Conservation (phyloP, 1,140 invertebrate species). For the Drosophila kanapiae region DNA sequence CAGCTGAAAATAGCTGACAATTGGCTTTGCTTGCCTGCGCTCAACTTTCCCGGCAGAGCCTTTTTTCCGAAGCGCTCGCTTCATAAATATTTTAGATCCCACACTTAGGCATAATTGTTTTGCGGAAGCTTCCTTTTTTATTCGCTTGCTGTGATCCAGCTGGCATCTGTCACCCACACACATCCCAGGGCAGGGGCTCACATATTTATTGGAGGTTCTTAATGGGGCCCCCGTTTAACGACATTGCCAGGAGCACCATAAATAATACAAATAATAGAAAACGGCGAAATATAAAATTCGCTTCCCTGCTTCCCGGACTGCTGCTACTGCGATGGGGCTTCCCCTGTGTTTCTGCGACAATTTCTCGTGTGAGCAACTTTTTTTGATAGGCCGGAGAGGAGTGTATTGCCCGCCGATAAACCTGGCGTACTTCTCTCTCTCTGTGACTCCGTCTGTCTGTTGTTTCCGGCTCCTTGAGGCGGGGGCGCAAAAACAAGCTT, state of each 20-base stretch:
- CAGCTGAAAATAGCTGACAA: constrained; percentile 34
- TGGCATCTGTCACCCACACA: constrained; percentile 65
- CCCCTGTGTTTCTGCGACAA: constrained; percentile 56
- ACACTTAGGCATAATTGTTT: constrained; percentile 81
- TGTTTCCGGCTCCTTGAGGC: constrained; percentile 9
- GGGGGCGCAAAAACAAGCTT: constrained; percentile 38
- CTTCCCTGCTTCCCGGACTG: constrained; percentile 24
- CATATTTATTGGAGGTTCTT: constrained; percentile 45
- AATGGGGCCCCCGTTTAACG: constrained; percentile 74
- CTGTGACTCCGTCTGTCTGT: constrained; percentile 14
- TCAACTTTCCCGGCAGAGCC: background rate
- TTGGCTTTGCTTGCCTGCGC: constrained; percentile 32
- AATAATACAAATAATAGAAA: constrained; percentile 81
- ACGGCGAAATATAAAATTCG: constrained; percentile 70
- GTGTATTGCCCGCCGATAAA: constrained; percentile 57
- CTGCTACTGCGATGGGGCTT: constrained; percentile 5
- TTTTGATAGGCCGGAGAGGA: constrained; percentile 63
- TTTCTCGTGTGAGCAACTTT: constrained; percentile 80
- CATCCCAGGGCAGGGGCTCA: background rate
- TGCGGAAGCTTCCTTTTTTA: constrained; percentile 43
- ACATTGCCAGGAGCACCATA: constrained; percentile 70
- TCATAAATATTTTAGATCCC: constrained; percentile 71
- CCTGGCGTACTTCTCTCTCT: constrained; percentile 27
- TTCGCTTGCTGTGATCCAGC: constrained; percentile 36
- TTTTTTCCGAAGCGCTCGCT: constrained; percentile 4